Evolutionary conservation across 2,797 vertebrate species (phyloP).

Genomic region (Eulemur coronatus): DNA sequence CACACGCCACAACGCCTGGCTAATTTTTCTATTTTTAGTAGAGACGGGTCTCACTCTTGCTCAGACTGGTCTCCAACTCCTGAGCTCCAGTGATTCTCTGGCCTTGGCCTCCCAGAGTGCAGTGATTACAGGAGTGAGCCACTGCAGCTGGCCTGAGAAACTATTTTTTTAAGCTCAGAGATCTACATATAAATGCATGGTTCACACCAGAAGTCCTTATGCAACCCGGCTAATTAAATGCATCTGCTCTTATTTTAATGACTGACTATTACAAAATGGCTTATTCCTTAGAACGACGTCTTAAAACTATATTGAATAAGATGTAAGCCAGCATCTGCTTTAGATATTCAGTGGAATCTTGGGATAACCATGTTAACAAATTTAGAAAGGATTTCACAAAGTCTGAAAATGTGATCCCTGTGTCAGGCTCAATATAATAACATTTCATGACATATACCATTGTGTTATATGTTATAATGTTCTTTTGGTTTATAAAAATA

Average conservation of each 20-base stretch:
- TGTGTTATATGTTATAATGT: neutral
- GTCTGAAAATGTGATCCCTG: neutral
- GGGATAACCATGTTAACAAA: neutral
- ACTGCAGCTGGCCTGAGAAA: neutral
- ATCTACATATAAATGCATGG: neutral
- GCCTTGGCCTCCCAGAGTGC: neutral
- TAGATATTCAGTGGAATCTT: neutral
- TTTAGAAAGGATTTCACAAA: conserved; percentile 27
- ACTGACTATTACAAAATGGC: neutral
- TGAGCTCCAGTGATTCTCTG: neutral
- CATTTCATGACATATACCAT: neutral
- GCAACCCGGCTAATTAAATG: neutral
- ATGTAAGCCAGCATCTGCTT: conserved; percentile 18
- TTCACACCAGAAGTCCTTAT: neutral
- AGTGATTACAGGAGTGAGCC: neutral
- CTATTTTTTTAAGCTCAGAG: neutral
- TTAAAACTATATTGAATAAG: neutral
- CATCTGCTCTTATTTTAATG: conserved; percentile 26
- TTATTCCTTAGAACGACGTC: neutral
- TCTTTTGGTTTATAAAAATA: conserved; percentile 43
- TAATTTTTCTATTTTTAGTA: neutral
- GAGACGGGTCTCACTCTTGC: neutral
- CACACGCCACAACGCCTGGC: too few species aligned
- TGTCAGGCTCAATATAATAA: neutral
- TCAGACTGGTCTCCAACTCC: neutral